Percentiles rank a stretch among this genome's conserved stretches.
Evolutionary conservation across 2,888 invertebrate species (phyloP).

Genomic region (Ferdinandea cuprea): DNA sequence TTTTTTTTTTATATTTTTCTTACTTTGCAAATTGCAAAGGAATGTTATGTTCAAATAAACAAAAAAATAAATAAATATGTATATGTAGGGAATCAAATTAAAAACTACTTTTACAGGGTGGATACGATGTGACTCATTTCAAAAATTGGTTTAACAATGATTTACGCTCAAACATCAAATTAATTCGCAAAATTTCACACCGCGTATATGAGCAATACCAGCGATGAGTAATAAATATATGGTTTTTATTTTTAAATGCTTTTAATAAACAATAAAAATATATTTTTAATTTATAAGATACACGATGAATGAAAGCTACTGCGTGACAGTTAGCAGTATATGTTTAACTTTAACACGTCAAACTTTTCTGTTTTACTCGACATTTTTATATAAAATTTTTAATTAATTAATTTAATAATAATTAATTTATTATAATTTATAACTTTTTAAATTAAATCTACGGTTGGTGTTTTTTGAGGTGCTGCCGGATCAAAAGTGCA

Average conservation of each 20-base stretch:
- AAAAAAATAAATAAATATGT: neutral
- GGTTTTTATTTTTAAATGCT: neutral
- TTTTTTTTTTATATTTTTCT: too few species aligned
- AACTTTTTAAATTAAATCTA: too few species aligned
- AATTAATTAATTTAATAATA: too few species aligned
- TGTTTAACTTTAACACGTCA: neutral
- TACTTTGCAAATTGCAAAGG: conserved; percentile 38
- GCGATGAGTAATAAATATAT: neutral
- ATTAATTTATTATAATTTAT: too few species aligned
- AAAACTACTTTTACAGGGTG: conserved; percentile 1
- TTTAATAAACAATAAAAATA: conserved; percentile 1
- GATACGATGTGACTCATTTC: conserved; percentile 47
- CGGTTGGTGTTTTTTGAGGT: too few species aligned
- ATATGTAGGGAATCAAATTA: neutral
- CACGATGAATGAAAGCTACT: neutral
- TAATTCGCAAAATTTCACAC: too few species aligned
- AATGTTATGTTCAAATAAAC: conserved; percentile 35
- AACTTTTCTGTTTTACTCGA: too few species aligned
- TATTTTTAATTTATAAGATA: neutral
- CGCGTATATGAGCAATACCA: too few species aligned
- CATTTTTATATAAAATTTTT: too few species aligned
- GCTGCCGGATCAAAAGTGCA: too few species aligned
- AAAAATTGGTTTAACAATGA: conserved; percentile 25
- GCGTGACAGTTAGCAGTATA: neutral
- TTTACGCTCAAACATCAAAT: conserved; percentile 17